Base-by-base conservation (phyloP, 2,888 invertebrate species). In the Drosophila niveifrons region DNA sequence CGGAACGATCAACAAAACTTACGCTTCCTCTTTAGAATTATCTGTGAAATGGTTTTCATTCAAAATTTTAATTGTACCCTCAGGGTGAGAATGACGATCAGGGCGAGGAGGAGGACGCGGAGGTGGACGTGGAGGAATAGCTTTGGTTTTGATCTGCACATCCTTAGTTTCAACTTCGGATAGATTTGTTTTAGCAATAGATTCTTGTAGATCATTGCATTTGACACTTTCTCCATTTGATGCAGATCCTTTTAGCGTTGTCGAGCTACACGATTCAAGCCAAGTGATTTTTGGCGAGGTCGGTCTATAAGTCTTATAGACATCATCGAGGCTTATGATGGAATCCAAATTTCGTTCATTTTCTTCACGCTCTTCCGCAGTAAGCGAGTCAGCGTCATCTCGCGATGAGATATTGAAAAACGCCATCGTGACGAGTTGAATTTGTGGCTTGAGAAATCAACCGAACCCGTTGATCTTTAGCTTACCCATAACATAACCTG, bases 401-500 rank as follows among this genome's bases (percentile, higher is more conserved):
- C 13, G 44, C 18, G 15, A 6, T 11, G 31, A 28, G 3, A 50
- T 23, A 15, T 13, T 43, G 23, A 48, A 47, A 11, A 39, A 29
- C 31, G 36, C 41, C 67, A 75, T 75, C 29, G 1, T 50, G 4
- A 9, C 34, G 1, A 10, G 10, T 47, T 8, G 18, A 18, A 15
- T 34, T 23, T 13, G 6, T 10, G 39, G 29, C 34, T 29, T 13
- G 8, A 63, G 3, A 18, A 29, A 18, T 64, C 56, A 72, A 48
- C 56, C 63, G 13, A 59, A 23, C 2, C 39, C 47, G 57, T 41
- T 13, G 50, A 18, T 36, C 52, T 36, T 29, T 13, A 43, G 36
- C 18, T 50, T n/a, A 67, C 51, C 73, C 75, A 74, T 78, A 73
- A 78, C 68, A 68, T 46, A 17, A 58, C 31, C 43, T 34, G 36